These are phyloP conservation scores for Trachythela sp. DNA, from an alignment of 64 coral and sea anemone genomes.

Conservation along the genomic window DNA sequence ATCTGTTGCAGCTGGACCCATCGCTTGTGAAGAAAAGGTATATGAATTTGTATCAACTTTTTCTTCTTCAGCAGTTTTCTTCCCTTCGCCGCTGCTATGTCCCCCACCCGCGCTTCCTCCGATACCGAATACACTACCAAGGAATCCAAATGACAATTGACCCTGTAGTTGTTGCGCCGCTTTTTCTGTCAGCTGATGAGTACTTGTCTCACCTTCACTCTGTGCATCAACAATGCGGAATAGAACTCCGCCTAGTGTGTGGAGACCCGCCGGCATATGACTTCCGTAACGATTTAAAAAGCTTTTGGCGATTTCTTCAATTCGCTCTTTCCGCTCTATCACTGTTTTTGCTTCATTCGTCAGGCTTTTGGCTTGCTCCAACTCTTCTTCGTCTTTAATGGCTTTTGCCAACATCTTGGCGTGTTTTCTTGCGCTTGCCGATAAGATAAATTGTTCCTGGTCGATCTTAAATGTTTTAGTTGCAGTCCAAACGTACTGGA, in stretches of 20 bases:
- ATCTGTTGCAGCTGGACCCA: neutral
- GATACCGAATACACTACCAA: neutral
- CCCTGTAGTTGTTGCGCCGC: neutral
- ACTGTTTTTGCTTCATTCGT: too few relatives aligned
- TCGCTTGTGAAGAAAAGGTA: neutral
- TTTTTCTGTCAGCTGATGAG: neutral
- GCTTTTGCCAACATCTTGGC: slow-evolving; percentile 12
- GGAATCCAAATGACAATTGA: slow-evolving; percentile 10
- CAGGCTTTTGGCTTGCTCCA: too few relatives aligned
- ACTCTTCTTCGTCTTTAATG: neutral
- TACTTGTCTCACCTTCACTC: neutral
- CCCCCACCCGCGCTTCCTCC: too few relatives aligned
- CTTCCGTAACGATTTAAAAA: slow-evolving; percentile 53
- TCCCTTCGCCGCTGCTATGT: neutral
- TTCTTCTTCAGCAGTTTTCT: neutral
- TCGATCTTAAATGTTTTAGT: slow-evolving; percentile 37
- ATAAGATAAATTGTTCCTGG: slow-evolving; percentile 21
- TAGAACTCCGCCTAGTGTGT: slow-evolving; percentile 47
- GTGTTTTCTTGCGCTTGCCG: slow-evolving; percentile 22
- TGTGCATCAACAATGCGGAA: slow-evolving; percentile 20
- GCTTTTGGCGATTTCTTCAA: neutral
- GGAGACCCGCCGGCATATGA: slow-evolving; percentile 49
- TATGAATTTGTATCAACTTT: neutral
- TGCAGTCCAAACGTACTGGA: slow-evolving; percentile 26
- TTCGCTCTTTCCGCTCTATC: too few relatives aligned